These are phyloP conservation scores for Plebejus argus DNA, from an alignment of 2,888 invertebrate species.

Conservation along the genomic window DNA sequence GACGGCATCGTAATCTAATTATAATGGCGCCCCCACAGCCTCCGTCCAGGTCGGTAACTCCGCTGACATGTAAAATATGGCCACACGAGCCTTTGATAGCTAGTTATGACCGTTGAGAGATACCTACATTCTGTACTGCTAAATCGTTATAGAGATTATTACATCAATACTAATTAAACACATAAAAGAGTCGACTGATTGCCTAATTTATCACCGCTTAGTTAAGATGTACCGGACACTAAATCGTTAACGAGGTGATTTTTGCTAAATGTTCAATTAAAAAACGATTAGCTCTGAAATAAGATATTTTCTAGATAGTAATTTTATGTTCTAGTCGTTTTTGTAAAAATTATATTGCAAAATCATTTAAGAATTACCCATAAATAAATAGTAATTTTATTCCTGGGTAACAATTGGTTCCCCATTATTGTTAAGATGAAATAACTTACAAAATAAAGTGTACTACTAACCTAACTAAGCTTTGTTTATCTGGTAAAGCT, in stretches of 20 bases:
- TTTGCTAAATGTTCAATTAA: neutral
- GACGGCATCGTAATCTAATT: slow-evolving; percentile 27
- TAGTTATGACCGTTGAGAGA: slow-evolving; percentile 10
- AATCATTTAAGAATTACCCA: too few species aligned
- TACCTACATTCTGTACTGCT: neutral
- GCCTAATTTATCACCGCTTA: slow-evolving; percentile 1
- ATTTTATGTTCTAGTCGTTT: neutral
- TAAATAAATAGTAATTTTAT: neutral
- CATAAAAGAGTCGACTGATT: slow-evolving; percentile 14
- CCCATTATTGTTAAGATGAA: neutral
- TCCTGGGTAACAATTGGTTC: neutral
- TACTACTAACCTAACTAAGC: neutral
- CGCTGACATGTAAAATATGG: slow-evolving; percentile 27
- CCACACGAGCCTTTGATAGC: neutral
- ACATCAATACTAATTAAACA: slow-evolving; percentile 2
- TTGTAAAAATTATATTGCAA: neutral
- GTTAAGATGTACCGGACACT: neutral
- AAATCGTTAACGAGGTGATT: neutral
- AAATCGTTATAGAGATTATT: neutral
- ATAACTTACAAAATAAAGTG: neutral
- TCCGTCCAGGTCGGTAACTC: neutral
- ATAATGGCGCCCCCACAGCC: slow-evolving; percentile 24
- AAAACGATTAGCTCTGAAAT: neutral
- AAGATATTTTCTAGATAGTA: neutral
- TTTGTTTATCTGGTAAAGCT: neutral